Conservation (phyloP, 2,797 vertebrate genomes). For the Premnoplex brunnescens region DNA sequence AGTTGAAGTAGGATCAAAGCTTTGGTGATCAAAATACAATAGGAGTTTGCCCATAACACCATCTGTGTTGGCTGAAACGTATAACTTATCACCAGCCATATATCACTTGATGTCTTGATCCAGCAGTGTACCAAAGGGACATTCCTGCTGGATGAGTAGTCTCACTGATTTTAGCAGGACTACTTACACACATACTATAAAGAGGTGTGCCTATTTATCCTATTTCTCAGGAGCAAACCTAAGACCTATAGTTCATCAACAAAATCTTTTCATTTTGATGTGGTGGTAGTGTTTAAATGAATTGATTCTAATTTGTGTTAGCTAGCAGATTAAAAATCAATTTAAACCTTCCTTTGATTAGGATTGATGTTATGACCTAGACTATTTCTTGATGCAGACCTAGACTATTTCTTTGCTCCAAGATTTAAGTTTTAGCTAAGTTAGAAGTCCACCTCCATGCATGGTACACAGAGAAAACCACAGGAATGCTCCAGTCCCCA, state of each 20-base stretch:
- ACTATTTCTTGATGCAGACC: background rate
- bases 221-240: background rate
- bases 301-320: background rate
- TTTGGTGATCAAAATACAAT: background rate
- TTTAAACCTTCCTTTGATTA: background rate
- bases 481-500: fast-evolving
- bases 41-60: background rate
- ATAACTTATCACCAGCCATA: background rate
- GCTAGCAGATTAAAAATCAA: background rate
- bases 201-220: background rate
- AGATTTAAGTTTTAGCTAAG: background rate
- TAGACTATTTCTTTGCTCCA: background rate
- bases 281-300: background rate
- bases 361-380: background rate
- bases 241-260: background rate
- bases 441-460: background rate
- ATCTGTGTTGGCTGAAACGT: background rate
- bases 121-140: background rate
- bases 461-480: background rate
- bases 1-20: background rate
- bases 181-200: background rate
- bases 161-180: background rate
- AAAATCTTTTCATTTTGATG: background rate
- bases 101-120: background rate
- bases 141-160: background rate